Percentiles rank a stretch among this genome's conserved stretches.
Evolutionary conservation across 2,888 invertebrate species (phyloP).

Genomic region (Eurois occulta): DNA sequence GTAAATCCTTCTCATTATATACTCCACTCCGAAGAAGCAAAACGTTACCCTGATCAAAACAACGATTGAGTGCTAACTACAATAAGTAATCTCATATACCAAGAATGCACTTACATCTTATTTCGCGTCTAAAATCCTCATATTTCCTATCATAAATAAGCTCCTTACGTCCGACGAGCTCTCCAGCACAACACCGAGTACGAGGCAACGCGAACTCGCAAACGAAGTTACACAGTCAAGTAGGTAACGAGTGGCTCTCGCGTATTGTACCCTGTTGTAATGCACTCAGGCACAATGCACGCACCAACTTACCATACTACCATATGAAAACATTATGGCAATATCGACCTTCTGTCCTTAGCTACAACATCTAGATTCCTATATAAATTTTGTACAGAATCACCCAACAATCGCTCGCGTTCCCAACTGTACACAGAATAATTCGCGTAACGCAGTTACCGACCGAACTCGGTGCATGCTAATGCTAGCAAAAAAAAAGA

Average conservation of each 20-base stretch:
- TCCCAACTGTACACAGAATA: slow-evolving; percentile 65
- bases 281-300: slow-evolving; percentile 72
- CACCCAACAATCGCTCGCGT: slow-evolving; percentile 55
- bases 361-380: slow-evolving; percentile 42
- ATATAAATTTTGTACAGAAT: slow-evolving; percentile 36
- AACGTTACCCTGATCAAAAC: neutral
- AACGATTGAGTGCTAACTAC: neutral
- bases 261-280: slow-evolving; percentile 80
- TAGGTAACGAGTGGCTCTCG: slow-evolving; percentile 88
- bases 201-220: slow-evolving; percentile 80
- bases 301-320: slow-evolving; percentile 59
- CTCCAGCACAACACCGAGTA: slow-evolving; percentile 67
- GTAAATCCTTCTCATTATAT: neutral
- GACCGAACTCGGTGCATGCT: slow-evolving; percentile 84
- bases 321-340: slow-evolving; percentile 44
- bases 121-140: neutral
- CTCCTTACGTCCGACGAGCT: slow-evolving; percentile 56
- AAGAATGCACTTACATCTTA: neutral
- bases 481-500: slow-evolving; percentile 77
- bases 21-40: neutral
- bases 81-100: neutral
- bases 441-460: slow-evolving; percentile 84
- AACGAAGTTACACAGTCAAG: slow-evolving; percentile 90
- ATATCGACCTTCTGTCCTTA: slow-evolving; percentile 25
- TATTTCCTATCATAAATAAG: slow-evolving; percentile 8